A percentile compares a stretch with the other conserved stretches of the same genome.
Evolutionary conservation across 2,888 invertebrate genomes (phyloP).

Genomic region (Steinernema scapterisci): DNA sequence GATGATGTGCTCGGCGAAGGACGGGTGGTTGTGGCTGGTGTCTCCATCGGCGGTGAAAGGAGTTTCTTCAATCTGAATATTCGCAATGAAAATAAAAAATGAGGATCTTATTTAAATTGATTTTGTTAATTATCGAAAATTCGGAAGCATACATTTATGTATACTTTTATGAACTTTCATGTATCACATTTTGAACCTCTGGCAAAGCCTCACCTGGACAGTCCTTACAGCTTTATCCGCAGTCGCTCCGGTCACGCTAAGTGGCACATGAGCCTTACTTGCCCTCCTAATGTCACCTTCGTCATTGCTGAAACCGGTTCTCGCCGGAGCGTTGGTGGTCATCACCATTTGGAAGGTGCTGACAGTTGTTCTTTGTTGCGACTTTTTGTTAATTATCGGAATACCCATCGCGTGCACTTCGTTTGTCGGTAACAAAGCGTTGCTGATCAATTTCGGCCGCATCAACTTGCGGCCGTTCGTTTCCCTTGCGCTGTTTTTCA

Average conservation of each 20-base stretch:
- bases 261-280: not conserved
- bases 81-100: no score
- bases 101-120: no score
- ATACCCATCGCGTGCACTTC: conserved; percentile 29
- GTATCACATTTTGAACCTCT: no score
- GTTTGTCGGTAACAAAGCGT: conserved; percentile 11
- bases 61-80: not conserved
- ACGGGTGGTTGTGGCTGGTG: not conserved
- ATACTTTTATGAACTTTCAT: no score
- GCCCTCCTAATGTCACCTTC: conserved; percentile 9
- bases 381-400: conserved; percentile 21
- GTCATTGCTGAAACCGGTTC: conserved; percentile 8
- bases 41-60: not conserved
- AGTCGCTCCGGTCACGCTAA: not conserved
- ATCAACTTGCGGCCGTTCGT: not conserved
- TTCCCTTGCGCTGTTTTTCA: not conserved
- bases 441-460: conserved; percentile 14
- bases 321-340: not conserved
- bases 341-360: conserved; percentile 8
- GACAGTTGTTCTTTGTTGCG: conserved; percentile 20
- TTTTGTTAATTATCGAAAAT: no score
- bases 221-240: not conserved
- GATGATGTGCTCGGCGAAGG: conserved; percentile 25
- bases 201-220: not conserved
- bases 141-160: no score